Base-by-base conservation (phyloP, 2,888 invertebrate genomes). In the Rhagonycha fulva region DNA sequence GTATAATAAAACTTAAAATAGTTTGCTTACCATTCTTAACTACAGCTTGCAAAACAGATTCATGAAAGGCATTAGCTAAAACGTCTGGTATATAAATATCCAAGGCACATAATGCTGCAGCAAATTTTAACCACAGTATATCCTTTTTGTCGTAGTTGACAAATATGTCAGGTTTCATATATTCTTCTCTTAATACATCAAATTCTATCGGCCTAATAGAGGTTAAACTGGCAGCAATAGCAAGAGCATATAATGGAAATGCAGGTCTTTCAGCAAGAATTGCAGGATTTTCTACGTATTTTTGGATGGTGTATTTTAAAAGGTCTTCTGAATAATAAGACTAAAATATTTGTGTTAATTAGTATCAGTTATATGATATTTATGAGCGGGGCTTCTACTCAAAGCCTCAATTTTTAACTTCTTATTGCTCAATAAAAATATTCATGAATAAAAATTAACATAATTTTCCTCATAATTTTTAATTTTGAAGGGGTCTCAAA, bases 181-280 rank as follows among this genome's bases (percentile, higher is more conserved):
- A 62, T 9, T 32, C 67, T 74, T 83, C 76, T 14, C 86, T 84
- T 62, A 94, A 85, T 14, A 82, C 82, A 0, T 88, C 84, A 92
- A 93, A 94, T 77, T 89, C 82, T 9, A 87, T 84, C 0, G 94
- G 92, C 19, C 89, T 90, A 84, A 91, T 93, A 86, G 93, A 91
- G 69, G 91, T 84, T 72, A 85, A 71, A 2, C 91, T 88, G n/a
- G 92, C 87, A 63, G 89, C 90, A 82, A 89, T 88, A 63, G 92
- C 86, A 82, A 92, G 88, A 47, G 87, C 87, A 76, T 90, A 89
- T 23, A 92, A 84, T 4, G 89, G 83, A 79, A 87, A 84, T 0
- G 88, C 84, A 30, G 89, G 86, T 2, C 88, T 88, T 14, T 86
- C 83, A n/a, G 86, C 80, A 12, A 92, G 83, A 0, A 87, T 81